Conservation (phyloP, 1,140 invertebrate genomes). For the Ladona fulva region DNA sequence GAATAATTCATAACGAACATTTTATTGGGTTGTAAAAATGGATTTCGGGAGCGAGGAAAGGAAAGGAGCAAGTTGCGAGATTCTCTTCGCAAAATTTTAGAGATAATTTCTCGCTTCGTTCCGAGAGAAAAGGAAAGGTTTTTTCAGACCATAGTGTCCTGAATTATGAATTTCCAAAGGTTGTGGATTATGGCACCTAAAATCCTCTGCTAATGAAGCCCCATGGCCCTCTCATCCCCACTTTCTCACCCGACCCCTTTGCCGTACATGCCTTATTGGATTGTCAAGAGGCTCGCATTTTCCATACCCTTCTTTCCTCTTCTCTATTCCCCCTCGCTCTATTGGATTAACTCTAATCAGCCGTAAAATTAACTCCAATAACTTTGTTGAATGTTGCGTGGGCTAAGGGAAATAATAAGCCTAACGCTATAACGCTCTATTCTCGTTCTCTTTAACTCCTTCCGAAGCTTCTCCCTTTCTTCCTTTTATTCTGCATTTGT, state of each 20-base stretch:
- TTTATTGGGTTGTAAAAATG: too few relatives aligned
- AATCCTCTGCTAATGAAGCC: not conserved
- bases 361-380: constrained; percentile 10
- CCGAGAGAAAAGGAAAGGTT: too few relatives aligned
- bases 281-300: not conserved
- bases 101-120: too few relatives aligned
- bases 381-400: constrained; percentile 9
- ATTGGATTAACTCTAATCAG: constrained; percentile 10
- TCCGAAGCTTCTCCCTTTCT: not conserved
- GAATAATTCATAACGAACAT: too few relatives aligned
- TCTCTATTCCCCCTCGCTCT: not conserved
- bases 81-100: too few relatives aligned
- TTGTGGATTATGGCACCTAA: constrained; percentile 4
- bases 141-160: not conserved
- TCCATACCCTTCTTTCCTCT: not conserved
- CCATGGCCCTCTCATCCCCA: not conserved
- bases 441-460: not conserved
- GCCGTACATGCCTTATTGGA: not conserved
- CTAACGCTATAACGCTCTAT: not conserved
- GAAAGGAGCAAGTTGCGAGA: too few relatives aligned
- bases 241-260: not conserved
- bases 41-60: too few relatives aligned
- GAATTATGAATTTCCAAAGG: constrained; percentile 8
- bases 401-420: not conserved
- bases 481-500: too few relatives aligned